These are phyloP conservation scores for Peromyscus californicus DNA, from an alignment of 2,113 vertebrate genomes.

Conservation along the genomic window DNA sequence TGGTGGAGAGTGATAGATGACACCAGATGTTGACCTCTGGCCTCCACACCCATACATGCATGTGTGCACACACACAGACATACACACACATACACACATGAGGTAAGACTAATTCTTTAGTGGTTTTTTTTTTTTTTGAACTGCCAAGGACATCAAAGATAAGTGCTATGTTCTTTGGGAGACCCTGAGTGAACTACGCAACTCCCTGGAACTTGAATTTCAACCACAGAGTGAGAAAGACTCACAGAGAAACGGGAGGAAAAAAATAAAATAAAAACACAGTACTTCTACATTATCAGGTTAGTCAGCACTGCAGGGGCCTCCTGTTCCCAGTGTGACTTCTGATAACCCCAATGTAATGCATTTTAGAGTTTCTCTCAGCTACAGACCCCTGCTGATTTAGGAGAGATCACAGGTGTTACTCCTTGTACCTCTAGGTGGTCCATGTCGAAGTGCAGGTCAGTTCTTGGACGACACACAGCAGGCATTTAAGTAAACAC, in stretches of 20 bases:
- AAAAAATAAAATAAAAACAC: background rate
- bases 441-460: accelerated
- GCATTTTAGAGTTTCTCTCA: background rate
- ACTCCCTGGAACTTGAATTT: background rate
- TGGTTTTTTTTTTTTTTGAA: background rate
- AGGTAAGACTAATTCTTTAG: background rate
- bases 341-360: background rate
- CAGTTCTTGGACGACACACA: background rate
- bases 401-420: background rate
- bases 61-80: background rate
- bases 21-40: background rate
- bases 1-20: background rate
- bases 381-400: background rate
- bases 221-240: background rate
- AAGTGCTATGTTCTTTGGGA: background rate
- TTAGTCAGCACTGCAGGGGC: background rate
- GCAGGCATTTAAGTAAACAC: accelerated
- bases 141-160: background rate
- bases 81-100: background rate
- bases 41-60: background rate
- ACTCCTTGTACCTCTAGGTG: no score
- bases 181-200: background rate
- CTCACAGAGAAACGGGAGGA: background rate
- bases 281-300: background rate
- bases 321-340: background rate